Percentiles rank a stretch among this genome's conserved stretches.
phyloP scores from a whole-genome alignment of 2,797 vertebrate genomes.

The Sebastes hubbsi region DNA sequence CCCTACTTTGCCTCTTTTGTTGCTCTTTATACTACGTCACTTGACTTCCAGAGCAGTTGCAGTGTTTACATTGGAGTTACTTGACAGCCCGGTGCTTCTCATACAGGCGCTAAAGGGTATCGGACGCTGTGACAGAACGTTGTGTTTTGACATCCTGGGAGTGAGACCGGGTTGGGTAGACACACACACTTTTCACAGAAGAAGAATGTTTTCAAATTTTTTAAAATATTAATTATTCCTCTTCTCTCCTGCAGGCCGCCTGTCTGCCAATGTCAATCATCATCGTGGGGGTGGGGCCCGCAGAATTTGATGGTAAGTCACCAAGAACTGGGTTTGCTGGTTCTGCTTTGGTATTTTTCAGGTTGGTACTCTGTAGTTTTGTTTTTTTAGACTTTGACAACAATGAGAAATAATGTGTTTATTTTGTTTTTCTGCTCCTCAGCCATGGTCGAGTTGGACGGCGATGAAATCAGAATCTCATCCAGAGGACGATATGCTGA shows the following conservation, averaged over 20 bases:
- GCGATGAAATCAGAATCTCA: slow-evolving; percentile 94
- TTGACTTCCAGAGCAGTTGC: not conserved
- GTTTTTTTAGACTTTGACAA: not conserved
- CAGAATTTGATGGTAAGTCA: slow-evolving; percentile 95
- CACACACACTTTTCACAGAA: not conserved
- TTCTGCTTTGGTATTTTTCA: not conserved
- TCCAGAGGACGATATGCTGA: slow-evolving; percentile 95
- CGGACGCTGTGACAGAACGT: not conserved
- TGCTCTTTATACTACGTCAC: not conserved
- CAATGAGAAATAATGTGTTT: not conserved
- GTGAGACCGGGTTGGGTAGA: not conserved
- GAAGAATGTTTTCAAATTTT: not conserved
- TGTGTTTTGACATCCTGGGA: not conserved
- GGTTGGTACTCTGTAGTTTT: not conserved
- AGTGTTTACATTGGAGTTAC: not conserved
- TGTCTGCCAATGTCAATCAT: slow-evolving; percentile 98
- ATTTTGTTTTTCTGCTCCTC: slow-evolving; percentile 35
- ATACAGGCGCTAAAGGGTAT: no score
- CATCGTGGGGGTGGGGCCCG: slow-evolving; percentile 96
- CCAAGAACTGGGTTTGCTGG: not conserved
- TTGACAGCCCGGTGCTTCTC: not conserved
- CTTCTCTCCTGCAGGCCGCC: slow-evolving; percentile 75
- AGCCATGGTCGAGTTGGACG: slow-evolving; percentile 98
- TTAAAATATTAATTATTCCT: not conserved
- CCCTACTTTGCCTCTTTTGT: not conserved